Evolutionary conservation across 2,888 invertebrate species (phyloP), one percentile per base, ranked within the genome.

Genomic region (Ceramica pisi): DNA sequence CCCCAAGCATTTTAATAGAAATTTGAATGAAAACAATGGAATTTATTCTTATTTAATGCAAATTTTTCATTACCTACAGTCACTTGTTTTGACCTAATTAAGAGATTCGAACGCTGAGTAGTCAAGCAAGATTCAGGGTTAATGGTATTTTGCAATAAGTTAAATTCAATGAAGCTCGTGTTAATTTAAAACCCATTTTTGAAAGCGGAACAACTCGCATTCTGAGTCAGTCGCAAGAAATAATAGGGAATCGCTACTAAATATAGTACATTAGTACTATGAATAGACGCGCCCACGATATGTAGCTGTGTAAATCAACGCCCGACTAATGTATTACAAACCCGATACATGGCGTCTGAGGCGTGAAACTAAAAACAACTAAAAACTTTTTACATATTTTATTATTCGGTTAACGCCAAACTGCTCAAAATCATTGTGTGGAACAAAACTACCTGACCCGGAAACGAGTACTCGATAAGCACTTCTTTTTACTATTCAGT

Each of bases 251-350:
- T 94, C 90, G 92, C 84, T 90, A 92, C 95, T 95, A 95, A 94
- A 95, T 95, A 93, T 96, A 96, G 95, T 94, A 92, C 91, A 94
- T 94, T 92, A 92, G 92, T 87, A 91, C 95, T 95, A 95, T 94
- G 94, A 95, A 95, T 95, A 95, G 95, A 93, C 88, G 89, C 93
- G 92, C 93, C 93, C 93, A 93, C 93, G 93, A 92, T 91, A 91
- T 92, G 90, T 87, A 88, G 91, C 90, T 91, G 90, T 93, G 94
- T 95, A 94, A 94, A 94, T 95, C 95, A 95, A 94, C 95, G 92
- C 93, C 88, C 91, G 88, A 86, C 94, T 94, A 94, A 94, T 95
- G 95, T 94, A 94, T 92, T 93, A 94, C 92, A 91, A 92, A 90
- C 93, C 89, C 90, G 92, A 91, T 91, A 92, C 92, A 90, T 82